phyloP scores from a whole-genome alignment of 1,140 invertebrate species.

The Batillaria attramentaria region DNA sequence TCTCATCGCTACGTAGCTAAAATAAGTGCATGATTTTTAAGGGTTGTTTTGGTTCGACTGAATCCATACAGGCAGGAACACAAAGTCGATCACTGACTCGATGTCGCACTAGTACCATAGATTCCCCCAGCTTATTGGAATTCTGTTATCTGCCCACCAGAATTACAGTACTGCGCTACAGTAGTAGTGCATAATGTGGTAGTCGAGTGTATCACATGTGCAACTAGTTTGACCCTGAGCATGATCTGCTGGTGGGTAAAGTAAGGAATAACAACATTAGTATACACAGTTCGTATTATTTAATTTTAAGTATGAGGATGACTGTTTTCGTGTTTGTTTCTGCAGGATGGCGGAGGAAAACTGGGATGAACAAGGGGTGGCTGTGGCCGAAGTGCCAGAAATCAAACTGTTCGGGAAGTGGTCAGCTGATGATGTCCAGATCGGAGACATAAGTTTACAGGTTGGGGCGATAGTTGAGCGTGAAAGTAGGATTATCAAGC shows the following conservation, averaged over 20 bases:
- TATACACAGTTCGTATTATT: background rate
- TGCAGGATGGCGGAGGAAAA: slow-evolving; percentile 32
- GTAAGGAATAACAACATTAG: background rate
- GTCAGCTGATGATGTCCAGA: slow-evolving; percentile 98
- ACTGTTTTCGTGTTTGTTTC: background rate
- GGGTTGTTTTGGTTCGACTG: too few relatives aligned
- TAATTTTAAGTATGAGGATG: background rate
- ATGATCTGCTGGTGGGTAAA: background rate
- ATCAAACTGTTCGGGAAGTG: slow-evolving; percentile 98
- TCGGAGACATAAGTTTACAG: slow-evolving; percentile 96
- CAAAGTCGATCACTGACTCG: too few relatives aligned
- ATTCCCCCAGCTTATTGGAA: too few relatives aligned
- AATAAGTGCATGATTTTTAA: too few relatives aligned
- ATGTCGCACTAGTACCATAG: too few relatives aligned
- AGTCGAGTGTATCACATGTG: background rate
- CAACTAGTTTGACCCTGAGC: background rate
- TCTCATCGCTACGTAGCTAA: too few relatives aligned
- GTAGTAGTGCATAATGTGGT: background rate
- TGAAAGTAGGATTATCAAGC: background rate
- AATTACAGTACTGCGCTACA: background rate
- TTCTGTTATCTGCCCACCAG: background rate
- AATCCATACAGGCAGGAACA: too few relatives aligned
- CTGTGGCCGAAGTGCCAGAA: slow-evolving; percentile 76
- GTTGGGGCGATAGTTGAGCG: slow-evolving; percentile 71
- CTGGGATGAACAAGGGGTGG: slow-evolving; percentile 30